Conservation (phyloP, 1,140 invertebrate genomes). For the Camponotus vicinus region DNA sequence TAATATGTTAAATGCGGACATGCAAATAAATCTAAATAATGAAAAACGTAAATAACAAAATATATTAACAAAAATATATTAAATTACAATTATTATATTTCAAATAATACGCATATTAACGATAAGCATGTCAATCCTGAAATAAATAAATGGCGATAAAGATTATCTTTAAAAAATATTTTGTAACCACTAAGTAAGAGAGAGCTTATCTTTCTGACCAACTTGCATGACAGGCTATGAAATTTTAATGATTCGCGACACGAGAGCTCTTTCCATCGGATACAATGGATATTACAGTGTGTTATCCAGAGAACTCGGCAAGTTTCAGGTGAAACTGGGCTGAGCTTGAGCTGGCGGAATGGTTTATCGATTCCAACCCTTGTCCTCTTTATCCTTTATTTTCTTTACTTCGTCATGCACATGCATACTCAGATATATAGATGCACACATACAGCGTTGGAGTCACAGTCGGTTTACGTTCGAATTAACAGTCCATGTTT, state of each 20-base stretch:
- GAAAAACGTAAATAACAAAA: not conserved
- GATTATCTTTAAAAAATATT: not conserved
- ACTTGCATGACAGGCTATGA: conserved; percentile 31
- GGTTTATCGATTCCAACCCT: conserved; percentile 57
- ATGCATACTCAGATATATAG: not conserved
- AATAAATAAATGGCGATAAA: not conserved
- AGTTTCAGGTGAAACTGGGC: conserved; percentile 56
- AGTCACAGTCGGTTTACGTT: conserved; percentile 46
- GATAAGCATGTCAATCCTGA: not conserved
- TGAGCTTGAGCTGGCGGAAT: conserved; percentile 56
- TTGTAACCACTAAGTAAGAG: conserved; percentile 1
- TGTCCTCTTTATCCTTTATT: conserved; percentile 62
- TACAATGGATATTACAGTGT: conserved; percentile 54
- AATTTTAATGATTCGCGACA: conserved; percentile 49
- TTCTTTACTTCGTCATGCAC: conserved; percentile 51
- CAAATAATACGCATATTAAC: not conserved
- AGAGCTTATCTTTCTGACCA: conserved; percentile 19
- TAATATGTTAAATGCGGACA: not conserved
- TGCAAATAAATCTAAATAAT: not conserved
- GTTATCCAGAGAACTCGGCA: conserved; percentile 52
- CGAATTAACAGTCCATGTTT: conserved; percentile 44
- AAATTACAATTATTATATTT: conserved; percentile 1
- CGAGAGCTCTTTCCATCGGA: conserved; percentile 34
- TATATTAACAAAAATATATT: not conserved
- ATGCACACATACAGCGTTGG: not conserved